Evolutionary conservation across 2,888 invertebrate genomes (phyloP), one percentile per base, ranked within the genome.

Genomic region (Cosmopolites sordidus): DNA sequence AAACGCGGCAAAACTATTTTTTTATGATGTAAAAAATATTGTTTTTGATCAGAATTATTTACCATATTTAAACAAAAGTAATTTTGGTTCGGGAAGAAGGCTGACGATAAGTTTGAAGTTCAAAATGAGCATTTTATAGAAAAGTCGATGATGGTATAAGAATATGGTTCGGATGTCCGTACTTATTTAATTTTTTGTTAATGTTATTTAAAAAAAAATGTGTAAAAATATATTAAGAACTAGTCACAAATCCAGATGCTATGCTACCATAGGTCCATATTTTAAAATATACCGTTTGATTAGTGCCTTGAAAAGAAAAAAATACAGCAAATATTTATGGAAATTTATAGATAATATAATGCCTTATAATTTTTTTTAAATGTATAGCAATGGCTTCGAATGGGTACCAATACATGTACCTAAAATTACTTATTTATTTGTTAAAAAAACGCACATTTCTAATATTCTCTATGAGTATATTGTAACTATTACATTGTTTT

Each of bases 321-420:
- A 54, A 50, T 49, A 52, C 55, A 58, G 58, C 58, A 58, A 56
- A 58, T 58, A 58, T 55, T 58, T 58, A 58, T 58, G 17, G 29
- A 54, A 57, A 57, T 54, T 49, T 57, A 50, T 50, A 42, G 17
- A 41, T 37, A 40, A 40, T 16, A 40, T 16, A 16, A 40, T 40
- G 33, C 33, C 33, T 33, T 33, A 33, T 33, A 9, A 33, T 6
- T 6, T 33, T 33, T 33, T 12, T 33, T 33, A 33, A 12, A 33
- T 33, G 33, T 33, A 33, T 11, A 33, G 33, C 12, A 33, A 12
- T 33, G 11, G 33, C 33, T 33, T 33, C n/a, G 3, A 12, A 33
- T 12, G 12, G 12, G 33, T 33, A 8, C 8, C 8, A 8, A 22
- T 22, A 22, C 22, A 33, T 33, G n/a, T 33, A n/a, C 33, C 33